Conservation (phyloP, 2,113 vertebrate genomes). For the Coreoperca whiteheadi region DNA sequence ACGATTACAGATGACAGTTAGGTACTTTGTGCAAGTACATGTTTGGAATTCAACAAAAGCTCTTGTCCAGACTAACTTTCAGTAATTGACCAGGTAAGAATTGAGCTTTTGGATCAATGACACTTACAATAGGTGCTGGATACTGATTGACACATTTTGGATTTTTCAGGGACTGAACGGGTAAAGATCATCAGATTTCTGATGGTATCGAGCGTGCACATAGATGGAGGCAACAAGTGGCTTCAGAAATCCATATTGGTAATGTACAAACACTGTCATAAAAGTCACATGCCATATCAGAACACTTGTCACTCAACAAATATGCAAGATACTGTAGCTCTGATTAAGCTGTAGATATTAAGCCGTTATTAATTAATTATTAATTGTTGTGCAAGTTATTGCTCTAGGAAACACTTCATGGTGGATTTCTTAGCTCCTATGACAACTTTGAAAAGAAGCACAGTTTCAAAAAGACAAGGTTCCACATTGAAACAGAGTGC, state of each 20-base stretch:
- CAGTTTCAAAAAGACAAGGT: neutral
- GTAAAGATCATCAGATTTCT: slow-evolving; percentile 31
- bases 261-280: neutral
- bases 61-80: neutral
- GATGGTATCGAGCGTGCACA: slow-evolving; percentile 12
- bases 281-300: slow-evolving; percentile 11
- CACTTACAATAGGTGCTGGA: neutral
- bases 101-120: neutral
- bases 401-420: neutral
- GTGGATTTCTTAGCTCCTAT: neutral
- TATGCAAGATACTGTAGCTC: neutral
- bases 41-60: neutral
- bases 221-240: slow-evolving; percentile 17
- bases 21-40: neutral
- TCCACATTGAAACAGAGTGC: neutral
- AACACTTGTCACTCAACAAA: neutral
- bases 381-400: neutral
- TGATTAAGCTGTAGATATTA: neutral
- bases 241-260: slow-evolving; percentile 40
- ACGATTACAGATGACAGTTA: neutral
- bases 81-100: slow-evolving; percentile 1
- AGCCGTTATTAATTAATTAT: neutral
- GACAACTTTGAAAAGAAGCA: neutral
- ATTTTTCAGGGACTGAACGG: neutral
- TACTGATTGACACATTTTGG: slow-evolving; percentile 33